Base-by-base conservation (phyloP, 2,113 vertebrate genomes). In the Syngnathus floridae region DNA sequence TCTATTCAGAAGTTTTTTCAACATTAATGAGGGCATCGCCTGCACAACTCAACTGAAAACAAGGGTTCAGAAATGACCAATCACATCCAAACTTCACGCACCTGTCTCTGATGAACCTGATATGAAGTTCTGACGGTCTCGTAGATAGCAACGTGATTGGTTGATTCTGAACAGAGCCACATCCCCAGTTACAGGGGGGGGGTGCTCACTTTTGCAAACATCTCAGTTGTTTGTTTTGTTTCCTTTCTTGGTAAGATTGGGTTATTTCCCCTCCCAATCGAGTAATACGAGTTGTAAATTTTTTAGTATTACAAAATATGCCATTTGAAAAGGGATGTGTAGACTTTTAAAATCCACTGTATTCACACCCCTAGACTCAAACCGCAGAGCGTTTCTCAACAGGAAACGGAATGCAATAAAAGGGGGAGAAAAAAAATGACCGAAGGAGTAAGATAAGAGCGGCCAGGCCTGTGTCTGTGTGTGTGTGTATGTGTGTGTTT, bases 381-480 rank as follows among this genome's bases (percentile, higher is more conserved):
- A 56, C 26, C 13, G 54, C 54, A 36, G 13, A 31, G 75, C 62
- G 81, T 87, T 87, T 84, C 82, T 87, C 75, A 87, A 87, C 84
- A 82, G 87, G 85, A 87, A 86, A 80, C 82, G 46, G 73, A 79
- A 78, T 76, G 81, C 80, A 85, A 75, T 80, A 79, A 73, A 77
- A 71, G 56, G 56, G 26, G 57, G 9, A 13, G 62, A 46, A 77
- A 70, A 78, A 72, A 79, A 72, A 64, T 49, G 70, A 76, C 80
- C 82, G 73, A 79, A 83, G 83, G 82, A 86, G 82, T 78, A 48
- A 83, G 85, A 88, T 87, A 87, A 87, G 80, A 79, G 52, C 45
- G 35, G 54, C 26, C 12, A 6, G 31, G 54, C 26, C 54, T 56
- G 14, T 55, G 40, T 67, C 48, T 55, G 35, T 12, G 60, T 31